Evolutionary conservation across 2,888 invertebrate species (phyloP).

Genomic region (Synergus laeviventris): DNA sequence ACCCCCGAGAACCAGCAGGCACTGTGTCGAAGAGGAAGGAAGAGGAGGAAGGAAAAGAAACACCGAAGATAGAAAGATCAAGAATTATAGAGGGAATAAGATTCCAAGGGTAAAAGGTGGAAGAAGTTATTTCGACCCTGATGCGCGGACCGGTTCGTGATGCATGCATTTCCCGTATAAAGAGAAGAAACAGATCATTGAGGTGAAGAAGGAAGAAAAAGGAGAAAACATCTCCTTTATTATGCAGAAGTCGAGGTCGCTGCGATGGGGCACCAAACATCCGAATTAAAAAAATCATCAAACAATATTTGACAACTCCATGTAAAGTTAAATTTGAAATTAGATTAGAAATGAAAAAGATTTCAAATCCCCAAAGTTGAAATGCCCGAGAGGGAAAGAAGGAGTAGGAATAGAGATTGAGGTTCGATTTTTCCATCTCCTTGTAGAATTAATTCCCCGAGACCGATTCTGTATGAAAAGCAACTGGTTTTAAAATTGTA

Average conservation of each 20-base stretch:
- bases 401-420: constrained; percentile 44
- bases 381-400: constrained; percentile 64
- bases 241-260: constrained; percentile 60
- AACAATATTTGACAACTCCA: neutral
- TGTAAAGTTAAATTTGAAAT: neutral
- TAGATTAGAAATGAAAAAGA: neutral
- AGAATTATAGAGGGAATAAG: constrained; percentile 26
- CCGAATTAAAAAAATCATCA: neutral
- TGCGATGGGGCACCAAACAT: constrained; percentile 55
- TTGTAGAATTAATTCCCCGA: neutral
- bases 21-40: constrained; percentile 49
- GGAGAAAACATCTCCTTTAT: constrained; percentile 51
- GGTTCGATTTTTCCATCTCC: constrained; percentile 37
- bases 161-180: constrained; percentile 55
- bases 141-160: constrained; percentile 51
- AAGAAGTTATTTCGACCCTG: constrained; percentile 26
- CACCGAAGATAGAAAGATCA: constrained; percentile 41
- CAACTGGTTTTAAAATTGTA: neutral
- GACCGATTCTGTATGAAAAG: neutral
- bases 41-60: constrained; percentile 77
- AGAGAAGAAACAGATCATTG: constrained; percentile 66
- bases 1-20: constrained; percentile 57
- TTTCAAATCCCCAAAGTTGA: neutral
- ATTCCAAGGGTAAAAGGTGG: constrained; percentile 12
- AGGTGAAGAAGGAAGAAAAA: constrained; percentile 56